Evolutionary conservation across 2,888 invertebrate genomes (phyloP).

Genomic region (Perizoma flavofasciatum): DNA sequence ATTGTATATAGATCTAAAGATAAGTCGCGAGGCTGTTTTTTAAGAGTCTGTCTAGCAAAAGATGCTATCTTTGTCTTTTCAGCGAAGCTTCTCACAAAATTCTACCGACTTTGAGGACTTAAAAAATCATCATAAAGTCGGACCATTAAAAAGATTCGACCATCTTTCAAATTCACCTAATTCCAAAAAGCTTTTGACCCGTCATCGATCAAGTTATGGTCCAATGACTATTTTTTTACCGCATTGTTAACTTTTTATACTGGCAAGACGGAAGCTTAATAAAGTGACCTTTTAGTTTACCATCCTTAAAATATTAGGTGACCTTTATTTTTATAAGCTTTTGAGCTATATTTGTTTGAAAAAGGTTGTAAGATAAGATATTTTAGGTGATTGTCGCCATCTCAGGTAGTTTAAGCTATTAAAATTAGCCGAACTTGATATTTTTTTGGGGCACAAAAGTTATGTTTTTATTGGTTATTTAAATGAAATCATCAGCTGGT

Average conservation of each 20-base stretch:
- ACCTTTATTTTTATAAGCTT: neutral
- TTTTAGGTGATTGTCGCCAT: neutral
- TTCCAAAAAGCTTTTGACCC: slow-evolving; percentile 16
- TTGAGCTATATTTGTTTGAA: slow-evolving; percentile 7
- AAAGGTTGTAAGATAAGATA: neutral
- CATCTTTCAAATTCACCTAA: slow-evolving; percentile 1
- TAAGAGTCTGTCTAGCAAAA: no score
- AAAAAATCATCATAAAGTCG: no score
- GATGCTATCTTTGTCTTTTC: no score
- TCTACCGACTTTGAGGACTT: no score
- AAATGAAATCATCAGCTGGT: neutral
- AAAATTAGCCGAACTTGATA: slow-evolving; percentile 26
- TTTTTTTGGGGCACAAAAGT: slow-evolving; percentile 18
- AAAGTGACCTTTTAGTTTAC: slow-evolving; percentile 13
- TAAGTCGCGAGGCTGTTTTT: no score
- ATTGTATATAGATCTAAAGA: no score
- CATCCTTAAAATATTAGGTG: neutral
- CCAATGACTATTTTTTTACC: slow-evolving; percentile 24
- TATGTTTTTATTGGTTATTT: slow-evolving; percentile 9
- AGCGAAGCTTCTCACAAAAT: no score
- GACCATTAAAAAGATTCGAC: neutral
- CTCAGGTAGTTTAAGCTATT: slow-evolving; percentile 29
- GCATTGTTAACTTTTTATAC: slow-evolving; percentile 34
- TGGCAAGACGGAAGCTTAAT: slow-evolving; percentile 37
- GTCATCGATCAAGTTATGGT: slow-evolving; percentile 27